Base-by-base conservation (phyloP, 2,888 invertebrate genomes). In the Sicus ferrugineus region DNA sequence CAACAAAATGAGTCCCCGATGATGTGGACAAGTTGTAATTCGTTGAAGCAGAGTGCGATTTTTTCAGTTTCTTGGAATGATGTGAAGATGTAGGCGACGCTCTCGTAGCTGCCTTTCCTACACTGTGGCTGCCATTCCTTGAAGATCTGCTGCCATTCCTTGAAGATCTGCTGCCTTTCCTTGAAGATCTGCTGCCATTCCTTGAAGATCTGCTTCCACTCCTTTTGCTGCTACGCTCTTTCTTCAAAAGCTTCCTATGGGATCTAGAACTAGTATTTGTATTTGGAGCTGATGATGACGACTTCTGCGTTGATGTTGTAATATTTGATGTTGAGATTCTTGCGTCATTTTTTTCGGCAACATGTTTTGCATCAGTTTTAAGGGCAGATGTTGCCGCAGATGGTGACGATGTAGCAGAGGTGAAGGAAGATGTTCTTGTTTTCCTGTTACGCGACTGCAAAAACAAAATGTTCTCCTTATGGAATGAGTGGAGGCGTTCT, bases 401-500 rank as follows among this genome's bases (percentile, higher is more conserved):
- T 71, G 71, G 23, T 62, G 56, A 30, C 72, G 70, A 30, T 70
- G 46, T 34, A 62, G 70, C 30, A 69, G 70, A 34, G 73, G 74
- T 14, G 66, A 69, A 48, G 62, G 73, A 48, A 63, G 70, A 67
- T n/a, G 71, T 50, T 66, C 74, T 75, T 2, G 74, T 34, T 61
- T 75, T 75, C 54, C 89, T 89, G 71, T 88, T 89, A 72, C 89
- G 86, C 67, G 89, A 89, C 75, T 89, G 89, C 56, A 90, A 80
- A 75, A 89, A 88, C 73, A 87, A 86, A 72, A 90, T 89, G 78
- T 89, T 90, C 77, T 89, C 89, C 1, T 89, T 89, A 78, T 90
- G 89, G 79, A 90, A 90, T 42, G 88, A 89, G 75, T 89, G 88
- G 72, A 89, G 86, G 74, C 89, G 88, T 76, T 89, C 89, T 77